Conservation (phyloP, 2,797 vertebrate species). For the Oryzias sinensis region DNA sequence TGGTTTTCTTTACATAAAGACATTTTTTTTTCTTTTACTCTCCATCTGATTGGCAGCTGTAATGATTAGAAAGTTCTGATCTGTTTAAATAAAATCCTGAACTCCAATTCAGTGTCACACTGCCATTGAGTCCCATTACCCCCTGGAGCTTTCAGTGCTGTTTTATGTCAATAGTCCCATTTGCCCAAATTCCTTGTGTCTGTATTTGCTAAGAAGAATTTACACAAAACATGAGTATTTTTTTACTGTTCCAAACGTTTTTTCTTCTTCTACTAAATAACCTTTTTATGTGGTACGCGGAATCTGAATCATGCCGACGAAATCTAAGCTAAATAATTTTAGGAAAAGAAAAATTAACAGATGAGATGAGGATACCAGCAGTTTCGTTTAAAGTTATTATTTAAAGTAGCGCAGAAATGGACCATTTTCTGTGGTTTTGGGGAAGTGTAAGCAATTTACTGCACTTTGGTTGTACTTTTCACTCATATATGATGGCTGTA, state of each 20-base stretch:
- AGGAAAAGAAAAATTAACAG: constrained; percentile 19
- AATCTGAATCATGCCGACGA: not conserved
- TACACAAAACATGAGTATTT: too few species aligned
- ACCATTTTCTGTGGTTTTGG: constrained; percentile 30
- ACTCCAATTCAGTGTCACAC: constrained; percentile 17
- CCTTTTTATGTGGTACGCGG: too few species aligned
- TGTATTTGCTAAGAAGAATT: not conserved
- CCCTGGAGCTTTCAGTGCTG: not conserved
- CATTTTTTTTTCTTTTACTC: not conserved
- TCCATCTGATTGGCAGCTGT: not conserved
- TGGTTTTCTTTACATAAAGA: not conserved
- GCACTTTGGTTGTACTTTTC: constrained; percentile 37
- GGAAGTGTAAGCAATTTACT: constrained; percentile 50
- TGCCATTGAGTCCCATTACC: constrained; percentile 19
- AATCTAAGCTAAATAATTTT: constrained; percentile 12
- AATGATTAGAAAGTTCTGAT: not conserved
- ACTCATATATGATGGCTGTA: constrained; percentile 24
- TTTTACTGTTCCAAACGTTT: too few species aligned
- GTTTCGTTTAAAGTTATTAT: constrained; percentile 14
- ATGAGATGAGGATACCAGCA: constrained; percentile 22
- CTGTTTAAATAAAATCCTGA: not conserved
- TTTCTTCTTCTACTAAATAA: too few species aligned
- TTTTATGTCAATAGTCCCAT: constrained; percentile 19
- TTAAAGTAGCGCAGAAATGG: constrained; percentile 17
- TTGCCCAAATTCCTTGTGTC: not conserved